These are phyloP conservation scores for Borostomias antarcticus DNA, from an alignment of 2,797 vertebrate species.

Conservation along the genomic window DNA sequence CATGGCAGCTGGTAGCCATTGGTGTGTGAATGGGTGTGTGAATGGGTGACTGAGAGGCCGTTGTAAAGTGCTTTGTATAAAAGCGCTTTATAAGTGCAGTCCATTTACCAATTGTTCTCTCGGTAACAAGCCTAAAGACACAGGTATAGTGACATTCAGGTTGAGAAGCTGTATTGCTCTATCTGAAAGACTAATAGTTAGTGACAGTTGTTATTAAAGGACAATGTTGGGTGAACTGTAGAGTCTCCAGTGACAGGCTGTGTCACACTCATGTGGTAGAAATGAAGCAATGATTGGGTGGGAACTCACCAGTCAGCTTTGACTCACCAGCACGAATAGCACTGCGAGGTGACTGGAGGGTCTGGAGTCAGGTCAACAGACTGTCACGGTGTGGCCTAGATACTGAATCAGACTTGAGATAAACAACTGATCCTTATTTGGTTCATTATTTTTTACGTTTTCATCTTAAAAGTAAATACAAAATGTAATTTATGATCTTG, in stretches of 20 bases:
- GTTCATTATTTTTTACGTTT: background rate
- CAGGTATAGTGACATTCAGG: conserved; percentile 31
- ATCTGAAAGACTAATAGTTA: conserved; percentile 38
- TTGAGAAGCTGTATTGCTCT: conserved; percentile 55
- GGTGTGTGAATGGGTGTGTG: no score
- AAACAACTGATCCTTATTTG: conserved; percentile 1
- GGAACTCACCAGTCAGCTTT: conserved; percentile 55
- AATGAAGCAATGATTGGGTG: conserved; percentile 53
- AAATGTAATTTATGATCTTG: background rate
- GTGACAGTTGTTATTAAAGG: conserved; percentile 61
- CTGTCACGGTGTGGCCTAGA: background rate
- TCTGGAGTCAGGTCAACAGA: conserved; percentile 41
- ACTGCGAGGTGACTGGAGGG: conserved; percentile 39
- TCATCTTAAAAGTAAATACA: background rate
- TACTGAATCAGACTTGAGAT: background rate
- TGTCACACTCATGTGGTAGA: conserved; percentile 46
- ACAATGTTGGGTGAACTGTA: conserved; percentile 22
- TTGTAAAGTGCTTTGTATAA: no score
- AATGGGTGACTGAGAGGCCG: no score
- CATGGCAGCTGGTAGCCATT: no score
- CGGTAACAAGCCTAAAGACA: background rate
- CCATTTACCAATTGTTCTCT: no score
- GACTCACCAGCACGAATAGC: conserved; percentile 63
- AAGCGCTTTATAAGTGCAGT: no score
- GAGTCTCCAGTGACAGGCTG: conserved; percentile 57